Base-by-base conservation (phyloP, 2,888 invertebrate species). In the Esperia sulphurella region DNA sequence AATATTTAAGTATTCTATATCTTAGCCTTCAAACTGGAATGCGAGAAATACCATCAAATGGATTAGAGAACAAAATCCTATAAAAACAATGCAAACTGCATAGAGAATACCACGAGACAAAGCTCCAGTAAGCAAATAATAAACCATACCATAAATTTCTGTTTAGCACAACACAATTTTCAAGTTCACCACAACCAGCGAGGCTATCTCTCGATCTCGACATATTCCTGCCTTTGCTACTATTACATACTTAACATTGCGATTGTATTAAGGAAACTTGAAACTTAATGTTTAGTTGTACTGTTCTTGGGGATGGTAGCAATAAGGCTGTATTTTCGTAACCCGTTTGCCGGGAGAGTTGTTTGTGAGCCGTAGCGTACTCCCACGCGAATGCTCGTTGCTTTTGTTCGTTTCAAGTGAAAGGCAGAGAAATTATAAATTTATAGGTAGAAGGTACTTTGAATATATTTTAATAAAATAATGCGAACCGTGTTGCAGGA, bases 351-450 rank as follows among this genome's bases (percentile, higher is more conserved):
- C 70, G 65, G 68, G 66, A 63, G 71, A 71, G 75, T 76, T 82
- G 77, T 82, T 79, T 77, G 75, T 75, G 71, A 71, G 69, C 59
- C 68, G 68, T 74, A 68, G 66, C 73, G 68, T 63, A 70, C 75
- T 78, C 74, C 73, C 72, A 74, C 71, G 71, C 75, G 73, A 74
- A 77, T 74, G 79, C 78, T 80, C 79, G 79, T 78, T 78, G 81
- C 75, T 79, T 70, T 71, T 59, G 71, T 63, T 59, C 74, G 73
- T 74, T 60, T 51, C 63, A 75, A 74, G 66, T 65, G 52, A 50
- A 39, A 37, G 45, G 48, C 45, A 48, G n/a, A 35, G 2, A 21
- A 21, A 21, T 21, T 21, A 21, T 21, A n/a, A n/a, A n/a, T n/a
- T n/a, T n/a, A n/a, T n/a, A n/a, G n/a, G n/a, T n/a, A n/a, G n/a